These are phyloP conservation scores for Gila orcuttii DNA, from an alignment of 2,113 vertebrate genomes.

Conservation along the genomic window DNA sequence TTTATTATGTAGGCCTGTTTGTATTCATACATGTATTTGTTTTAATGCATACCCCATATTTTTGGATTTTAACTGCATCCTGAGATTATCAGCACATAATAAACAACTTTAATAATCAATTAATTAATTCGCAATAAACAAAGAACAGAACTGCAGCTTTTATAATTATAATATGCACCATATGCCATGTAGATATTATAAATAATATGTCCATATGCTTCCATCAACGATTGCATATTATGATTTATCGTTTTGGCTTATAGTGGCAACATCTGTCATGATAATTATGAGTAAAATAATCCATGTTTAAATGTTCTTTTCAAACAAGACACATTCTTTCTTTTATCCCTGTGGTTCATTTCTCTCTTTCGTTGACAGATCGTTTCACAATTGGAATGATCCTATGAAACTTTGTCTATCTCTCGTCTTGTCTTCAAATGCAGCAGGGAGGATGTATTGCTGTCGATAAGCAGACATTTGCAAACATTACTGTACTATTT, in stretches of 20 bases:
- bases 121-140: not conserved
- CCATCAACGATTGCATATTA: not conserved
- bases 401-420: not conserved
- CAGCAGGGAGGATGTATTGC: slow-evolving; percentile 14
- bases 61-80: not conserved
- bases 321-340: not conserved
- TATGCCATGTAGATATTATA: slow-evolving; percentile 9
- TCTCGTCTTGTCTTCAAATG: not conserved
- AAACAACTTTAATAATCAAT: not conserved
- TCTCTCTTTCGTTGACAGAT: not conserved
- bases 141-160: not conserved
- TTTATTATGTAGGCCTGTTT: not conserved
- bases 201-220: not conserved
- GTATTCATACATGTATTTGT: not conserved
- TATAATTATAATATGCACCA: not conserved
- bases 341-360: not conserved
- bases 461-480: slow-evolving; percentile 26
- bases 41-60: not conserved
- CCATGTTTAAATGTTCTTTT: not conserved
- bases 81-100: not conserved
- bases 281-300: not conserved
- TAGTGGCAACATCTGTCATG: not conserved
- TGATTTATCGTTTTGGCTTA: slow-evolving; percentile 11
- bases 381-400: slow-evolving; percentile 1
- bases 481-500: slow-evolving; percentile 33